Evolutionary conservation across 2,888 invertebrate species (phyloP).

Genomic region (Tineola bisselliella): DNA sequence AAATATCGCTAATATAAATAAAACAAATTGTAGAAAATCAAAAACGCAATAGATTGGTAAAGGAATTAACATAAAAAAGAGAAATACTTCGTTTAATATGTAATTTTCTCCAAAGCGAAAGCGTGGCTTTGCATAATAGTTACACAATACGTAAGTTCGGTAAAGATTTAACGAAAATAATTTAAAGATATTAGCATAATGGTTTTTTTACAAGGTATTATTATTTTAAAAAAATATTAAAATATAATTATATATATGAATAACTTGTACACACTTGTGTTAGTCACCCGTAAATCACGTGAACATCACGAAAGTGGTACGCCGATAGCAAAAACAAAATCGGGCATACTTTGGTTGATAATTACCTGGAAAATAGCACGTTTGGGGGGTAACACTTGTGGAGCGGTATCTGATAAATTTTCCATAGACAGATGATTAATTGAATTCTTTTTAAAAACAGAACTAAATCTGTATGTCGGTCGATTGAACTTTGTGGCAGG

Average conservation of each 20-base stretch:
- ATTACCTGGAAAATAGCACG: conserved; percentile 67
- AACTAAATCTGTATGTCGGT: conserved; percentile 41
- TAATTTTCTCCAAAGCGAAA: conserved; percentile 5
- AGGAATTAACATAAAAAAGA: background rate
- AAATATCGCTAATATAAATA: background rate
- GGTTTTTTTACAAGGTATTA: background rate
- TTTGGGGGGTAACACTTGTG: conserved; percentile 60
- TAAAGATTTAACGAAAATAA: background rate
- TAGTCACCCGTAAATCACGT: background rate
- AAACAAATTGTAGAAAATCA: background rate
- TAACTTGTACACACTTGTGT: background rate
- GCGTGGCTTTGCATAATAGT: conserved; percentile 12
- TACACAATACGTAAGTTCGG: conserved; percentile 10
- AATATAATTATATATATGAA: background rate
- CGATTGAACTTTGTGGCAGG: conserved; percentile 60
- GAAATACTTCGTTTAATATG: background rate
- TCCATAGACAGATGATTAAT: conserved; percentile 76
- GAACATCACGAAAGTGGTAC: background rate
- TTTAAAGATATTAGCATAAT: background rate
- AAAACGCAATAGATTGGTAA: background rate
- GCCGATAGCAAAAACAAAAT: background rate
- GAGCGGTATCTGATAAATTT: conserved; percentile 69
- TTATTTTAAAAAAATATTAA: background rate
- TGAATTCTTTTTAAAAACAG: conserved; percentile 52
- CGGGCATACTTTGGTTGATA: background rate